Conservation (phyloP, 2,113 vertebrate species). For the Strigops habroptila region DNA sequence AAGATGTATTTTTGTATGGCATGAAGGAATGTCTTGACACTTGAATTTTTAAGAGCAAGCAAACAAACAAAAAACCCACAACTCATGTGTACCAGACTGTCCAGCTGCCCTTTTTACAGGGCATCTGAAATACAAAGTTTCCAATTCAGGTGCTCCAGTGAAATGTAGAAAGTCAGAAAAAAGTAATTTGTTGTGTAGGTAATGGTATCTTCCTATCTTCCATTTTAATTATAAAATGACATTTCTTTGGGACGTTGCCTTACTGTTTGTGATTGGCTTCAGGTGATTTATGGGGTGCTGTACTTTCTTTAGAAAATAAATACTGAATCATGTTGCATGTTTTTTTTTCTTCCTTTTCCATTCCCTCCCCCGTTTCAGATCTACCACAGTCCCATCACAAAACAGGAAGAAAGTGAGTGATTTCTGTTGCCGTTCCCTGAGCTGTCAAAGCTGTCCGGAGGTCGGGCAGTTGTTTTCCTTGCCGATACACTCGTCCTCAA, state of each 20-base stretch:
- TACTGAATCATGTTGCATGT: not conserved
- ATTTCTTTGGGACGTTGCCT: not conserved
- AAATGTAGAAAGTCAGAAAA: not conserved
- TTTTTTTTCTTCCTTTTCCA: not conserved
- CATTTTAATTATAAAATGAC: not conserved
- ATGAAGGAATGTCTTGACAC: not conserved
- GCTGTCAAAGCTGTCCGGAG: not conserved
- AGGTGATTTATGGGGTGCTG: not conserved
- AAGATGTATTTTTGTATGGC: not conserved
- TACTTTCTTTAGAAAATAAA: not conserved
- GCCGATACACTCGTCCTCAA: not conserved
- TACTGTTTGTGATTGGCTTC: not conserved
- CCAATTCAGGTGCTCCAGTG: not conserved
- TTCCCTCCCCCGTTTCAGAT: conserved; percentile 77
- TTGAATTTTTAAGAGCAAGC: not conserved
- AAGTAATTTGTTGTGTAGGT: not conserved
- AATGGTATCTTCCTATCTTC: not conserved
- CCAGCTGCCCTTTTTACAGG: not conserved
- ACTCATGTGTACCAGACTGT: not conserved
- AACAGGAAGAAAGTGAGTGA: conserved; percentile 95
- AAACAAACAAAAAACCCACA: not conserved
- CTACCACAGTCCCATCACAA: conserved; percentile 95
- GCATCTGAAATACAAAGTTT: not conserved
- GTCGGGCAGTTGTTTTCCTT: not conserved
- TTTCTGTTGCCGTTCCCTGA: not conserved